phyloP scores from a whole-genome alignment of 2,888 invertebrate species.

The Himalopsyche tibetana region DNA sequence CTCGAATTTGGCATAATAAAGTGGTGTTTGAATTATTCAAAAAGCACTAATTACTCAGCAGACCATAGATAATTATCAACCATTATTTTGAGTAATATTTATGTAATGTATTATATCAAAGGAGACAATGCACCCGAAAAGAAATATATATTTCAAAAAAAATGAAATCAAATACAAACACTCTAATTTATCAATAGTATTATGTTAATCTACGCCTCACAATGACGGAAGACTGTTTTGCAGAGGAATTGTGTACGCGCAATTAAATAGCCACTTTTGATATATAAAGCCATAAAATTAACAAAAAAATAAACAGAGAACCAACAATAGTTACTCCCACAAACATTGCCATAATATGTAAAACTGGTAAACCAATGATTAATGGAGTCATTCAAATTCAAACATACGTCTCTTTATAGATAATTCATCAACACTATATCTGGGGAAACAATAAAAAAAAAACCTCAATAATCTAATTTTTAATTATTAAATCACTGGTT shows the following conservation, averaged over 20 bases:
- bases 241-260: too few relatives aligned
- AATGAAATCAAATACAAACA: too few relatives aligned
- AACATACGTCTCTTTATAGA: not conserved
- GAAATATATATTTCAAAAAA: not conserved
- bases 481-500: too few relatives aligned
- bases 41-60: conserved; percentile 11
- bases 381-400: not conserved
- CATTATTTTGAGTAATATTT: not conserved
- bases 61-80: not conserved
- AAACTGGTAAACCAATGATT: conserved; percentile 4
- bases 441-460: too few relatives aligned
- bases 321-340: conserved; percentile 7
- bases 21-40: conserved; percentile 34
- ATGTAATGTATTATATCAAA: not conserved
- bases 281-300: too few relatives aligned
- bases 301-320: not conserved
- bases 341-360: conserved; percentile 6
- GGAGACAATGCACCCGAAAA: conserved; percentile 6
- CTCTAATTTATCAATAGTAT: too few relatives aligned
- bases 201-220: too few relatives aligned
- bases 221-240: too few relatives aligned
- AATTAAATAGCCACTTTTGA: too few relatives aligned
- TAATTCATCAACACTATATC: not conserved
- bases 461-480: too few relatives aligned
- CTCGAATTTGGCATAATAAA: not conserved